phyloP scores from a whole-genome alignment of 2,888 invertebrate genomes.

The Lepidonotus clava region DNA sequence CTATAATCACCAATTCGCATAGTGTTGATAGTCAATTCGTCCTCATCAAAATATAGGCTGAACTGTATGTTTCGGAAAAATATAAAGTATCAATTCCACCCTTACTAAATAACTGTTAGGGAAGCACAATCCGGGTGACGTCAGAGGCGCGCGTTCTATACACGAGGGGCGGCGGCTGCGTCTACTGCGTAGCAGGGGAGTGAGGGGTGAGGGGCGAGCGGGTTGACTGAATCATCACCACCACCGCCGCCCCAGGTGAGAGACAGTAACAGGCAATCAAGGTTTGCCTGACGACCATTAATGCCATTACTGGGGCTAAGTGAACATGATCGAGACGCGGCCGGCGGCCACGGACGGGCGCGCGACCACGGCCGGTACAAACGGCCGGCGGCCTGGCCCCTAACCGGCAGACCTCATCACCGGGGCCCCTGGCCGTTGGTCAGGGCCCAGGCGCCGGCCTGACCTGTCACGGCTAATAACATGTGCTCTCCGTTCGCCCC shows the following conservation, averaged over 20 bases:
- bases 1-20: too few relatives aligned
- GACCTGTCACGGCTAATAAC: slow-evolving; percentile 47
- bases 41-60: too few relatives aligned
- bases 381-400: neutral
- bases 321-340: slow-evolving; percentile 32
- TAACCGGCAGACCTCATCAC: slow-evolving; percentile 5
- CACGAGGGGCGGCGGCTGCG: too few relatives aligned
- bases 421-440: neutral
- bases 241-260: slow-evolving; percentile 1
- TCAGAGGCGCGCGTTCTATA: too few relatives aligned
- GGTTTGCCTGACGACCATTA: slow-evolving; percentile 14
- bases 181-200: neutral
- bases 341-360: neutral
- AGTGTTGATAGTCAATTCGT: too few relatives aligned
- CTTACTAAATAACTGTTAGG: too few relatives aligned
- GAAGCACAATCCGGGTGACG: too few relatives aligned
- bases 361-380: neutral
- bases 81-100: too few relatives aligned
- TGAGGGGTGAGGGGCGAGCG: neutral
- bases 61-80: too few relatives aligned
- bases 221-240: slow-evolving; percentile 35
- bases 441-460: neutral
- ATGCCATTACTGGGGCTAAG: slow-evolving; percentile 38
- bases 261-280: slow-evolving; percentile 43
- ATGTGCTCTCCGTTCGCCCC: slow-evolving; percentile 41